Evolutionary conservation across 2,888 invertebrate species (phyloP).

Genomic region (Embidobia sp.): DNA sequence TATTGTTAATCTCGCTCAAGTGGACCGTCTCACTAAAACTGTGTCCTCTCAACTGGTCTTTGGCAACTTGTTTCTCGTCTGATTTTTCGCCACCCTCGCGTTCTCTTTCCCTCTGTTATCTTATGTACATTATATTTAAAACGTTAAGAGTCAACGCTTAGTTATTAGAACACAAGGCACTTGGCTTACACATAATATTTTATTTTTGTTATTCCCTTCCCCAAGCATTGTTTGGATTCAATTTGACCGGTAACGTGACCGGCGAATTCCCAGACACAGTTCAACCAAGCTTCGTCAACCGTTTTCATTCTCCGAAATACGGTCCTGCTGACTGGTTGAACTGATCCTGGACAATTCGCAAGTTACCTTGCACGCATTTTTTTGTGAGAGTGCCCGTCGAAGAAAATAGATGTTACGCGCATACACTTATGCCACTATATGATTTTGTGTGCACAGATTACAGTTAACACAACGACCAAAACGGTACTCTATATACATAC

Average conservation of each 20-base stretch:
- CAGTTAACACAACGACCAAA: constrained; percentile 10
- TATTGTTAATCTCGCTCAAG: constrained; percentile 50
- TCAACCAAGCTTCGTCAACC: too few relatives aligned
- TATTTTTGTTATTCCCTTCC: constrained; percentile 70
- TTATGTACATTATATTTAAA: constrained; percentile 67
- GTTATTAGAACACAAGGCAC: constrained; percentile 81
- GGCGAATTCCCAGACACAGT: constrained; percentile 23
- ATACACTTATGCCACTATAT: constrained; percentile 31
- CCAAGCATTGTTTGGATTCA: constrained; percentile 34
- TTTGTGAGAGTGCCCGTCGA: constrained; percentile 71
- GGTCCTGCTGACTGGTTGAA: constrained; percentile 1
- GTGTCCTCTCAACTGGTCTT: constrained; percentile 48
- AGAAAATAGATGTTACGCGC: constrained; percentile 75
- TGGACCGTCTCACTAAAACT: constrained; percentile 51
- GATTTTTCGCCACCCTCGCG: constrained; percentile 26
- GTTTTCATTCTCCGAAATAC: too few relatives aligned
- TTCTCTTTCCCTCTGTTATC: constrained; percentile 57
- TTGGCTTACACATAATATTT: constrained; percentile 80
- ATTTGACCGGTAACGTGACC: constrained; percentile 17
- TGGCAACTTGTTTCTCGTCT: constrained; percentile 60
- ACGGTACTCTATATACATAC: constrained; percentile 22
- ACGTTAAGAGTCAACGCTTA: constrained; percentile 81
- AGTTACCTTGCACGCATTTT: constrained; percentile 73
- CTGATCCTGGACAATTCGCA: constrained; percentile 21
- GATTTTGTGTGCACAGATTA: constrained; percentile 5